Conservation (phyloP, 2,797 vertebrate species). For the Hemibagrus guttatus region DNA sequence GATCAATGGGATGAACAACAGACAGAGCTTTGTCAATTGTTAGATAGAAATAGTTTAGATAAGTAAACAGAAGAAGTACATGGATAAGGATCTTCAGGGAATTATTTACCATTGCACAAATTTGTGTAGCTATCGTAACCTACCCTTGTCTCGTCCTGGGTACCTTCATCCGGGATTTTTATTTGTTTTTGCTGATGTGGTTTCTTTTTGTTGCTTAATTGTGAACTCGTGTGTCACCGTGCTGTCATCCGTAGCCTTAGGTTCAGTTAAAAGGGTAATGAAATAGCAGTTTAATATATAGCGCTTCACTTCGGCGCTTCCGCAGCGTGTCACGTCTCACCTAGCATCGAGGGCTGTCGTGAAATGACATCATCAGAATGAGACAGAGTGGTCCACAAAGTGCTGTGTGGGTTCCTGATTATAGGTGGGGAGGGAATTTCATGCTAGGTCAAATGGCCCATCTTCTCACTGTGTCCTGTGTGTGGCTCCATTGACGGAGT, state of each 20-base stretch:
- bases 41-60: conserved; percentile 66
- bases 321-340: conserved; percentile 62
- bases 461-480: conserved; percentile 50
- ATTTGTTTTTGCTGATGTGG: background rate
- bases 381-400: conserved; percentile 44
- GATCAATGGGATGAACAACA: conserved; percentile 74
- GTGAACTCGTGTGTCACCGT: conserved; percentile 67
- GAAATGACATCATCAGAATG: conserved; percentile 52
- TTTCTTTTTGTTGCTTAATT: conserved; percentile 51
- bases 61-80: conserved; percentile 74
- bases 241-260: conserved; percentile 69
- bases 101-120: conserved; percentile 65
- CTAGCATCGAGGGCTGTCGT: conserved; percentile 30
- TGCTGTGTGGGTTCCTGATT: conserved; percentile 31
- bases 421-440: conserved; percentile 48
- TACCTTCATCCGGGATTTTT: background rate
- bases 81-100: conserved; percentile 69
- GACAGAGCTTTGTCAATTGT: conserved; percentile 72
- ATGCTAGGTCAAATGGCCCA: conserved; percentile 55
- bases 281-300: conserved; percentile 50
- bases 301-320: background rate
- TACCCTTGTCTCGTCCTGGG: background rate
- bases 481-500: conserved; percentile 60
- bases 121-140: background rate
- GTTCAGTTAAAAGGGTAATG: conserved; percentile 72